Base-by-base conservation (phyloP, 2,113 vertebrate species). In the Microtus richardsoni region DNA sequence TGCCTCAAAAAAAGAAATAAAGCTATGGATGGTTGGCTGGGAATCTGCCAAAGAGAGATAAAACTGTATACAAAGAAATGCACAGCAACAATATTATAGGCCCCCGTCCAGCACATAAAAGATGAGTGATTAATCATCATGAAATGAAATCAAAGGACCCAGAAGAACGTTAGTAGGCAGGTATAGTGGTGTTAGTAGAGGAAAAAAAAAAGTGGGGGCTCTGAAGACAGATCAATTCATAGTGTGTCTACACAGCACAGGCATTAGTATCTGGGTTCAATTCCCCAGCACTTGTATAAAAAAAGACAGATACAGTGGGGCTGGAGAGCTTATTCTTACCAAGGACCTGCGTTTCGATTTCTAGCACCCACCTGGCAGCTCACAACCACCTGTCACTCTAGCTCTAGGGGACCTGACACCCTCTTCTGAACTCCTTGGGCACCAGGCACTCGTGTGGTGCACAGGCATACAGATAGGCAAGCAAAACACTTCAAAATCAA, bases 21-120 rank as follows among this genome's bases (percentile, higher is more conserved):
- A n/a, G 30, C 83, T 4, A 86, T 21, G 39, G n/a, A 75, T 19
- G 41, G n/a, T 19, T 77, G 58, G 78, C 52, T 47, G 58, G 68
- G 39, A 83, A 83, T 71, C 88, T 75, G 58, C 39, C 68, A 94
- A 87, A 54, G 47, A 70, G 13, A 88, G 80, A 64, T 54, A 95
- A 89, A 75, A 52, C 47, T 70, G 24, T 44, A 91, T 12, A 92
- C 30, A 88, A 79, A 90, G n/a, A 77, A 21, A 60, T 14, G 12
- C 26, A 74, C 52, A 88, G 36, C n/a, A 60, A 74, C 14, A 73
- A 49, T 44, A 44, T 30, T 88, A n/a, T 28, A 86, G 11, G 7
- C 13, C 13, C 52, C 49, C 44, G 58, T 13, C 49, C 33, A 85
- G 14, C 66, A 60, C 16, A 77, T 41, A 44, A 83, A 58, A 77